Conservation (phyloP, 2,797 vertebrate species). For the Gobionotothen gibberifrons region DNA sequence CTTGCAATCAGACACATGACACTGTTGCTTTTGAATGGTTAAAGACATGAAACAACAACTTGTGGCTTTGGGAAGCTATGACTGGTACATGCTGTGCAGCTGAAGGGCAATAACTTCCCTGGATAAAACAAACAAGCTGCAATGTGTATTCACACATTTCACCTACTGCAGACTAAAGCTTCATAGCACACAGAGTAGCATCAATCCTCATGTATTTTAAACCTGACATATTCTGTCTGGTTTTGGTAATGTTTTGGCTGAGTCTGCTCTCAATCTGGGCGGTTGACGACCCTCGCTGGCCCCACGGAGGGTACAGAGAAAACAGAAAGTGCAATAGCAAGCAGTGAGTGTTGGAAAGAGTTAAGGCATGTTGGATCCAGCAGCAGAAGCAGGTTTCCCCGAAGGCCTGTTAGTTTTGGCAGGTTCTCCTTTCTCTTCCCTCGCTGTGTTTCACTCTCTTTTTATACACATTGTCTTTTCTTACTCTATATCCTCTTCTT, state of each 20-base stretch:
- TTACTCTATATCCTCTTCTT: not conserved
- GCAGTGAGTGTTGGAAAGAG: slow-evolving; percentile 35
- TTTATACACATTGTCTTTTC: slow-evolving; percentile 13
- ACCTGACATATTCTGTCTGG: not conserved
- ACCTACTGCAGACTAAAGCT: not conserved
- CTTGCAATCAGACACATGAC: not conserved
- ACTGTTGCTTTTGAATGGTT: not conserved
- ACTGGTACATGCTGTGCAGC: not conserved
- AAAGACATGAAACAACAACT: not conserved
- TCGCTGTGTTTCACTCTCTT: not conserved
- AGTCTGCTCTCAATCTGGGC: not conserved
- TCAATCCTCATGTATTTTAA: not conserved
- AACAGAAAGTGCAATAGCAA: slow-evolving; percentile 46
- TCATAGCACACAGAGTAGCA: no score
- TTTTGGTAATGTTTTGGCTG: not conserved
- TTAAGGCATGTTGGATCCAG: slow-evolving; percentile 22
- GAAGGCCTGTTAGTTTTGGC: slow-evolving; percentile 63
- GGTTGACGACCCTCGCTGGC: slow-evolving; percentile 43
- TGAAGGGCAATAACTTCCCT: no score
- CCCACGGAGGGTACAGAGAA: slow-evolving; percentile 31
- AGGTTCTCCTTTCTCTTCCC: not conserved
- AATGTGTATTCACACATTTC: not conserved
- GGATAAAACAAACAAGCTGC: not conserved
- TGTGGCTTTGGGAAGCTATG: not conserved
- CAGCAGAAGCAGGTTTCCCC: slow-evolving; percentile 35